Evolutionary conservation across 2,113 vertebrate species (phyloP).

Genomic region (Mormyrus iriodes): DNA sequence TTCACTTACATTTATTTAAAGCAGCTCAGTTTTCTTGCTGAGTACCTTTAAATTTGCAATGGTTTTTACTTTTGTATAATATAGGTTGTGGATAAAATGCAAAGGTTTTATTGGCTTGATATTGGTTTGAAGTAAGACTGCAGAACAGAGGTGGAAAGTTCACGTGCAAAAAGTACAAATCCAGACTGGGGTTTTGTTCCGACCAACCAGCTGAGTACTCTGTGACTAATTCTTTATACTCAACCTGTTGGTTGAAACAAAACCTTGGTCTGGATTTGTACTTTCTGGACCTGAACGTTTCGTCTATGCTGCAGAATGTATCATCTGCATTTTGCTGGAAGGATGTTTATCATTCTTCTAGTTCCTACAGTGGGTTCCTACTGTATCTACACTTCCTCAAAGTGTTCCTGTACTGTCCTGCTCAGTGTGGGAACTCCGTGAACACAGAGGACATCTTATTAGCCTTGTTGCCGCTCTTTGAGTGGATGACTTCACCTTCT

Average conservation of each 20-base stretch:
- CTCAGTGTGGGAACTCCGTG: neutral
- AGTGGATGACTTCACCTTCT: neutral
- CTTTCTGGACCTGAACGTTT: neutral
- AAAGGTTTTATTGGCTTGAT: neutral
- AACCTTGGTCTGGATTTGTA: neutral
- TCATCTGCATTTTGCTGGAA: neutral
- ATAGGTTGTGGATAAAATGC: neutral
- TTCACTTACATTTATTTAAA: neutral
- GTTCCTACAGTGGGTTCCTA: neutral
- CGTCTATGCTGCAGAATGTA: neutral
- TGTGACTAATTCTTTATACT: no score
- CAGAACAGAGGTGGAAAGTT: neutral
- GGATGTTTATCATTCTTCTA: neutral
- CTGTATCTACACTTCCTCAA: neutral
- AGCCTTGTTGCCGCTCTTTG: neutral
- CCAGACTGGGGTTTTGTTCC: neutral
- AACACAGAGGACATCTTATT: neutral
- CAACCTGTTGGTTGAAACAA: neutral
- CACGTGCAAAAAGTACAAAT: neutral
- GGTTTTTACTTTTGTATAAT: neutral
- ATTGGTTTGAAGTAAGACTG: neutral
- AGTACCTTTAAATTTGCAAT: neutral
- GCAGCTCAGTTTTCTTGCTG: neutral
- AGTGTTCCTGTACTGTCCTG: neutral
- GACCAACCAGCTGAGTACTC: neutral